Conservation (phyloP, 1,140 invertebrate genomes). For the Lineus longissimus region DNA sequence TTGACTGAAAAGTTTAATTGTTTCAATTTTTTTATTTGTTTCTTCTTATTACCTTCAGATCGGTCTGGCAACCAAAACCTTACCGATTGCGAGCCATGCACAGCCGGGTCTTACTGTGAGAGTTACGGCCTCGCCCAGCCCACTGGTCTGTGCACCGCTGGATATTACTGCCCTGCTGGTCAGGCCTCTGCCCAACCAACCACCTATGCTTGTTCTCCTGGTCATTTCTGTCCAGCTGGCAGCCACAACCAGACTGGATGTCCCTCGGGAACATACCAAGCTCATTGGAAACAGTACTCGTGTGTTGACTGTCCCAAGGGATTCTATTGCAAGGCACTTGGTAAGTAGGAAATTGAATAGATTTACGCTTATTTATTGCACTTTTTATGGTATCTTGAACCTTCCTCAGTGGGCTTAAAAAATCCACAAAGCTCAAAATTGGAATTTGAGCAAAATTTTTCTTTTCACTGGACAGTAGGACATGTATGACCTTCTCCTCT, state of each 20-base stretch:
- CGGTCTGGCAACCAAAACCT: slow-evolving; percentile 31
- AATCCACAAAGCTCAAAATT: background rate
- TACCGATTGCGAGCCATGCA: slow-evolving; percentile 38
- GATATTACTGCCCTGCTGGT: slow-evolving; percentile 46
- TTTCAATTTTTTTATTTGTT: too few relatives aligned
- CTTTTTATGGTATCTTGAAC: too few relatives aligned
- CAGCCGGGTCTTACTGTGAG: slow-evolving; percentile 43
- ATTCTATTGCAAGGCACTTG: slow-evolving; percentile 46
- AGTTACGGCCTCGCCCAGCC: slow-evolving; percentile 32
- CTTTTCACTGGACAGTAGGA: too few relatives aligned
- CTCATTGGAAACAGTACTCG: slow-evolving; percentile 32
- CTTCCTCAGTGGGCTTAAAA: too few relatives aligned
- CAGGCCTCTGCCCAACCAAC: slow-evolving; percentile 31
- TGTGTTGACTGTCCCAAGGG: slow-evolving; percentile 45
- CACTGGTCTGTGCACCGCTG: slow-evolving; percentile 32
- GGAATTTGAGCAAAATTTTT: too few relatives aligned
- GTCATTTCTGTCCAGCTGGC: slow-evolving; percentile 44
- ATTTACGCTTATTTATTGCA: too few relatives aligned
- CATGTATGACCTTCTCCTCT: too few relatives aligned
- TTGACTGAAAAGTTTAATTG: too few relatives aligned
- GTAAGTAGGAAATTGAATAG: slow-evolving; percentile 21
- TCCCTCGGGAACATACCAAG: slow-evolving; percentile 46
- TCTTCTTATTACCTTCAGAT: slow-evolving; percentile 26
- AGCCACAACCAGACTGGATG: slow-evolving; percentile 45
- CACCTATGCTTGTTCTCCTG: slow-evolving; percentile 35